These are phyloP conservation scores for Neosilurus hyrtlii DNA, from an alignment of 2,797 vertebrate genomes.

Conservation along the genomic window DNA sequence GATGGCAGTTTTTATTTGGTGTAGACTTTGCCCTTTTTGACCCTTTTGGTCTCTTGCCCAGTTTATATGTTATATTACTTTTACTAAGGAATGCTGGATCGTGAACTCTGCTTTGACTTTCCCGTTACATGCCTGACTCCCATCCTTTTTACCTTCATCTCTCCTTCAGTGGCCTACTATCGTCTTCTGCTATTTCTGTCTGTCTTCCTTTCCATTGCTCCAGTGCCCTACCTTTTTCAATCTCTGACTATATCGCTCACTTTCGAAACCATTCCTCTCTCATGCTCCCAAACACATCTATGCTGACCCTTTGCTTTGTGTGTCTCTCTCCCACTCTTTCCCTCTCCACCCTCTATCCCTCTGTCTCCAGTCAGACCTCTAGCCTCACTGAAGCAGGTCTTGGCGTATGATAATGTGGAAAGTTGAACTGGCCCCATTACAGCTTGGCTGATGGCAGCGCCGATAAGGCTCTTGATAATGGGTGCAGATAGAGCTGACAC, in stretches of 20 bases:
- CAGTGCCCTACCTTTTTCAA: constrained; percentile 51
- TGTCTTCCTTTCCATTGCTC: constrained; percentile 37
- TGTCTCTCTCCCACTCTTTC: constrained; percentile 18
- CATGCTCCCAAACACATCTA: constrained; percentile 24
- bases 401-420: constrained; percentile 99
- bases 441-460: constrained; percentile 88
- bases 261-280: constrained; percentile 32
- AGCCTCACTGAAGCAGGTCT: constrained; percentile 87
- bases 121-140: constrained; percentile 17
- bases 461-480: constrained; percentile 94
- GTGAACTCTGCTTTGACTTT: constrained; percentile 26
- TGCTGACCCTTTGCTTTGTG: constrained; percentile 17
- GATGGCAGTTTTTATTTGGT: constrained; percentile 26
- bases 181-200: constrained; percentile 26
- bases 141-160: constrained; percentile 13
- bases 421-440: constrained; percentile 99
- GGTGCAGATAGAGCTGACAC: constrained; percentile 89
- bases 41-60: constrained; percentile 26
- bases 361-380: constrained; percentile 80
- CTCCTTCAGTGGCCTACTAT: constrained; percentile 45
- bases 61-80: constrained; percentile 8
- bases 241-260: constrained; percentile 57
- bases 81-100: neutral
- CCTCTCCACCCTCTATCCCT: constrained; percentile 51
- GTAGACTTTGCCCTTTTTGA: constrained; percentile 45